Evolutionary conservation across 2,797 vertebrate genomes (phyloP).

Genomic region (Chelon auratus): DNA sequence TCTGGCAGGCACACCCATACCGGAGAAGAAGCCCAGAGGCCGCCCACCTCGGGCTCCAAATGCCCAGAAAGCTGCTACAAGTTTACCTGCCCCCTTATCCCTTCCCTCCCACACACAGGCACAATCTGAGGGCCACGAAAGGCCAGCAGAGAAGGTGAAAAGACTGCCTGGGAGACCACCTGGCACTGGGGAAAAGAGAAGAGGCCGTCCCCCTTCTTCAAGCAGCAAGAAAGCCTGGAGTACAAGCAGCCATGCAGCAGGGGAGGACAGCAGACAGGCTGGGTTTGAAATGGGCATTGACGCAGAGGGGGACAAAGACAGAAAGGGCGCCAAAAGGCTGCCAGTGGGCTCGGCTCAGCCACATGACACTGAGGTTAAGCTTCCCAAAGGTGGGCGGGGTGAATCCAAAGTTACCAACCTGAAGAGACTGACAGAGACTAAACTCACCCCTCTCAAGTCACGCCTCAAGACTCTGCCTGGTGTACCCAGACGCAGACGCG

Average conservation of each 20-base stretch:
- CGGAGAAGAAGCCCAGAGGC: slow-evolving; percentile 94
- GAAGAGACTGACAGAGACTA: slow-evolving; percentile 92
- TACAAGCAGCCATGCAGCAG: slow-evolving; percentile 73
- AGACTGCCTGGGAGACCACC: slow-evolving; percentile 91
- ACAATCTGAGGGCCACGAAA: slow-evolving; percentile 85
- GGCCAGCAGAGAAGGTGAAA: slow-evolving; percentile 90
- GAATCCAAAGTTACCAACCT: slow-evolving; percentile 89
- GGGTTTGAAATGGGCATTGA: slow-evolving; percentile 83
- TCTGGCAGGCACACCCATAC: slow-evolving; percentile 81
- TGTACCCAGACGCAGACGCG: slow-evolving; percentile 88
- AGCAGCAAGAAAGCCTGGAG: slow-evolving; percentile 80
- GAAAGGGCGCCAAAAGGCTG: slow-evolving; percentile 88
- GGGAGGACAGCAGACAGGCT: slow-evolving; percentile 83
- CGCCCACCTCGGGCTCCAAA: slow-evolving; percentile 92
- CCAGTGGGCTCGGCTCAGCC: slow-evolving; percentile 89
- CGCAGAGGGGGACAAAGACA: slow-evolving; percentile 85
- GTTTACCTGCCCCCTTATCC: slow-evolving; percentile 83
- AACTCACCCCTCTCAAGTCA: slow-evolving; percentile 93
- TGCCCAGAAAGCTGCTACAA: slow-evolving; percentile 86
- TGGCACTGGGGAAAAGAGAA: slow-evolving; percentile 90
- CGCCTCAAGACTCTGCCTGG: slow-evolving; percentile 92
- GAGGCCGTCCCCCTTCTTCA: slow-evolving; percentile 92
- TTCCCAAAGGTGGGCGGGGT: slow-evolving; percentile 75
- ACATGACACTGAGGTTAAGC: slow-evolving; percentile 79
- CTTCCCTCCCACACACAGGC: slow-evolving; percentile 83